These are phyloP conservation scores for Pseudomugil gertrudae DNA, from an alignment of 2,797 vertebrate species.

Conservation along the genomic window DNA sequence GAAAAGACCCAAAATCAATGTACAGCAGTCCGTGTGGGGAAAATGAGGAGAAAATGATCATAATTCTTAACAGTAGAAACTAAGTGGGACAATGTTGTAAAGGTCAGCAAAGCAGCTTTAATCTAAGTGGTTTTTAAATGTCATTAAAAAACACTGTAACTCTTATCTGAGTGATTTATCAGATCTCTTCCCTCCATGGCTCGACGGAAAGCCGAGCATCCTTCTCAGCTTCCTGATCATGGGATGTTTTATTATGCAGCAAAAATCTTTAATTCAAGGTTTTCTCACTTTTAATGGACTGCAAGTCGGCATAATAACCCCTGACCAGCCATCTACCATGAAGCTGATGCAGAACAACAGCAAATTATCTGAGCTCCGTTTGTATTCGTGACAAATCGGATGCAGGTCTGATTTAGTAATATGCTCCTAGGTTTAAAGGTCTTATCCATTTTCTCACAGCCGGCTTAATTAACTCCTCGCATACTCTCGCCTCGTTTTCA, in stretches of 20 bases:
- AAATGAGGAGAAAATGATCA: conserved; percentile 64
- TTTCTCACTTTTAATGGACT: conserved; percentile 48
- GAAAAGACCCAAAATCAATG: conserved; percentile 75
- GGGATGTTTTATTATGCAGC: conserved; percentile 45
- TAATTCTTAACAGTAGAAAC: conserved; percentile 50
- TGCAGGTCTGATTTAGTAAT: conserved; percentile 15
- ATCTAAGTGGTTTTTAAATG: conserved; percentile 43
- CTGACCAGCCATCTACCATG: conserved; percentile 13
- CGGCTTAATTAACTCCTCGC: neutral
- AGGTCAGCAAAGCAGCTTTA: conserved; percentile 57
- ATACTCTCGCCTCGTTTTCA: neutral
- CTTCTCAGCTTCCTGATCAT: conserved; percentile 41
- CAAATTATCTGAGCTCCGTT: conserved; percentile 24
- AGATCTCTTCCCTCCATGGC: conserved; percentile 39
- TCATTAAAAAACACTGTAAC: conserved; percentile 29
- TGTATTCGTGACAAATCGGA: conserved; percentile 17
- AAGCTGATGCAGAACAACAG: conserved; percentile 24
- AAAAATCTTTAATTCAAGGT: conserved; percentile 49
- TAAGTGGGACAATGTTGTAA: conserved; percentile 56
- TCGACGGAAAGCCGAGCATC: conserved; percentile 46
- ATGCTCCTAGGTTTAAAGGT: conserved; percentile 1
- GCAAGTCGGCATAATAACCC: conserved; percentile 15
- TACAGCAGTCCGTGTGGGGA: conserved; percentile 46
- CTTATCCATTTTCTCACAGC: neutral
- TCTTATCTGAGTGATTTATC: conserved; percentile 45